A percentile compares a stretch with the other conserved stretches of the same genome.
Evolutionary conservation across 2,888 invertebrate species (phyloP).

Genomic region (Hirtodrosophila histrioides): DNA sequence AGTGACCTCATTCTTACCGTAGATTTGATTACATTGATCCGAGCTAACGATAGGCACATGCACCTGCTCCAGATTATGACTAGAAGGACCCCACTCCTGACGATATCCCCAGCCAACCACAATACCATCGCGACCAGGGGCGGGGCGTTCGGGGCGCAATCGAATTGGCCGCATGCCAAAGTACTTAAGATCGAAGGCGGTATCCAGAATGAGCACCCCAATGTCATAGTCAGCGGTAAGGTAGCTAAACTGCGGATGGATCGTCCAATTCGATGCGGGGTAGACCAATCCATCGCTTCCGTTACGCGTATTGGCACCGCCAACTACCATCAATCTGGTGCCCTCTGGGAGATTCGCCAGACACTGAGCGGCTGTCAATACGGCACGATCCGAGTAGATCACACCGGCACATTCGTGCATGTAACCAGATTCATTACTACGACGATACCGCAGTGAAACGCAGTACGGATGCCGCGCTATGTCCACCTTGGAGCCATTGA

Average conservation of each 20-base stretch:
- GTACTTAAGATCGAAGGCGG: conserved; percentile 84
- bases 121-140: conserved; percentile 54
- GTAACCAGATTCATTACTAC: conserved; percentile 48
- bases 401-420: conserved; percentile 80
- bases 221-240: conserved; percentile 85
- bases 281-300: conserved; percentile 72
- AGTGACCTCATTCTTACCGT: conserved; percentile 84
- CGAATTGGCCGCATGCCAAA: conserved; percentile 82
- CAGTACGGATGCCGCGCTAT: conserved; percentile 74
- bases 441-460: conserved; percentile 76
- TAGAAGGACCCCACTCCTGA: conserved; percentile 70
- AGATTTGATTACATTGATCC: conserved; percentile 84
- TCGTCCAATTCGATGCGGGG: conserved; percentile 66
- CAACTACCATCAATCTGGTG: conserved; percentile 71
- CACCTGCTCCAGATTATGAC: conserved; percentile 84
- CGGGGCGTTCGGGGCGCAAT: conserved; percentile 65
- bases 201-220: conserved; percentile 84
- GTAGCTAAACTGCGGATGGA: conserved; percentile 64
- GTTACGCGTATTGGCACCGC: conserved; percentile 71
- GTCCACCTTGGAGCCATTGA: conserved; percentile 68
- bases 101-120: conserved; percentile 82
- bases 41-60: conserved; percentile 85
- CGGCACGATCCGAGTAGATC: conserved; percentile 66
- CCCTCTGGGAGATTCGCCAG: conserved; percentile 41
- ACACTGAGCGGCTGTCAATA: conserved; percentile 82